phyloP scores from a whole-genome alignment of 2,113 vertebrate genomes.

The Stomatorhinus ivindoensis region DNA sequence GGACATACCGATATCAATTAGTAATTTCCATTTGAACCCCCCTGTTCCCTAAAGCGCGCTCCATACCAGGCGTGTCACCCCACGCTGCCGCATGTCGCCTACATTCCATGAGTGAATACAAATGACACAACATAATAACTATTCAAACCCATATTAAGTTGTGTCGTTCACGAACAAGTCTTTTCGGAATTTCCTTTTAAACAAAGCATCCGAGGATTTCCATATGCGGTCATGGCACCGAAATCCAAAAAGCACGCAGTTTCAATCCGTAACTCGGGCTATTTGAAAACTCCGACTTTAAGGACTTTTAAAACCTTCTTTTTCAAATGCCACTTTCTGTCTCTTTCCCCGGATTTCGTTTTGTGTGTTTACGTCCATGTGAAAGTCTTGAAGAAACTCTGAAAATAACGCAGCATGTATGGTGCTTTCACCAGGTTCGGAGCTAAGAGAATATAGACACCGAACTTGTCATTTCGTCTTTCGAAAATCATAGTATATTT shows the following conservation, averaged over 20 bases:
- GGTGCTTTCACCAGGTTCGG: background rate
- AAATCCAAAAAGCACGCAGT: slow-evolving; percentile 5
- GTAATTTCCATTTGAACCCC: background rate
- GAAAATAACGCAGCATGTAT: background rate
- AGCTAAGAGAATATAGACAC: background rate
- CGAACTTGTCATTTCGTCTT: background rate
- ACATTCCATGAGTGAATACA: background rate
- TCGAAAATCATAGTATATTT: slow-evolving; percentile 2
- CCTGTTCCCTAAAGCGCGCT: background rate
- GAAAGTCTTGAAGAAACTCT: slow-evolving; percentile 7
- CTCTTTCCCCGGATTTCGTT: background rate
- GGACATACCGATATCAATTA: background rate
- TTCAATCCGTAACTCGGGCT: background rate
- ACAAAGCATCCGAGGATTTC: background rate
- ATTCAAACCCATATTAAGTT: slow-evolving; percentile 20
- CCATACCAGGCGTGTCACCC: background rate
- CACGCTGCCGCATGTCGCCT: background rate
- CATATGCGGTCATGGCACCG: slow-evolving; percentile 16
- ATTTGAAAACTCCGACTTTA: background rate
- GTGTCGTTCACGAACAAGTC: background rate
- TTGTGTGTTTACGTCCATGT: background rate
- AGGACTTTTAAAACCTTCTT: background rate
- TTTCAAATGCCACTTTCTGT: background rate
- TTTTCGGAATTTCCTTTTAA: slow-evolving; percentile 14
- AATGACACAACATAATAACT: slow-evolving; percentile 12